Evolutionary conservation across 2,797 vertebrate species (phyloP), one percentile per base, ranked within the genome.

Genomic region (Karalla daura): DNA sequence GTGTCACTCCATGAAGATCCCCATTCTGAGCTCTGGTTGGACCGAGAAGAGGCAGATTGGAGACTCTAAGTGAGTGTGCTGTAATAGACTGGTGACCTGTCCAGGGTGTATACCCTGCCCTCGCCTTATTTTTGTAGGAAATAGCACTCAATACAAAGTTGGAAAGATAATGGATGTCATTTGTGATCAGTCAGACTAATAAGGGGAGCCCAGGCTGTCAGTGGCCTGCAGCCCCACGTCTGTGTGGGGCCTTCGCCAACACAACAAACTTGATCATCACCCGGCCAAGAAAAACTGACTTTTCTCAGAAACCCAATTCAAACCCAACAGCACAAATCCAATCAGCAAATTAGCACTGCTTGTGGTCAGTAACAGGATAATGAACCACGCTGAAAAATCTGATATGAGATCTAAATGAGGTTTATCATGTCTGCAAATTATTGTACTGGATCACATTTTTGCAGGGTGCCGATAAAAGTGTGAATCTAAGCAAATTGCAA

Each of bases 321-420:
- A 46, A 68, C 69, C 63, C 73, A 30, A 55, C 52, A 45, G 15
- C 28, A 30, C 63, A 17, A 63, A 73, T 68, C 23, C 28, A 50
- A 30, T 70, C 21, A 45, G 13, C 23, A 54, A n/a, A n/a, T n/a
- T n/a, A n/a, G n/a, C 46, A 37, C 43, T 33, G 15, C 39, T 53
- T 47, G 35, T 51, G 52, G 54, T 59, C 46, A 68, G 33, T 63
- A 64, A 64, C 61, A 46, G 47, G 46, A 65, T 54, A 13, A 25
- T 14, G 30, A 70, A 68, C 51, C 54, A 45, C 14, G 36, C 70
- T 61, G 20, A 53, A 44, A n/a, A 56, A 72, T 47, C 32, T 33
- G 21, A 50, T 41, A 69, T 52, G 54, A 18, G 37, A 59, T 63
- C 62, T 70, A 17, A 63, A 13, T 44, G 70, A 32, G 12, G n/a